Evolutionary conservation across 1,140 invertebrate species (phyloP), one percentile per base, ranked within the genome.

Genomic region (Zelostemma sp.): DNA sequence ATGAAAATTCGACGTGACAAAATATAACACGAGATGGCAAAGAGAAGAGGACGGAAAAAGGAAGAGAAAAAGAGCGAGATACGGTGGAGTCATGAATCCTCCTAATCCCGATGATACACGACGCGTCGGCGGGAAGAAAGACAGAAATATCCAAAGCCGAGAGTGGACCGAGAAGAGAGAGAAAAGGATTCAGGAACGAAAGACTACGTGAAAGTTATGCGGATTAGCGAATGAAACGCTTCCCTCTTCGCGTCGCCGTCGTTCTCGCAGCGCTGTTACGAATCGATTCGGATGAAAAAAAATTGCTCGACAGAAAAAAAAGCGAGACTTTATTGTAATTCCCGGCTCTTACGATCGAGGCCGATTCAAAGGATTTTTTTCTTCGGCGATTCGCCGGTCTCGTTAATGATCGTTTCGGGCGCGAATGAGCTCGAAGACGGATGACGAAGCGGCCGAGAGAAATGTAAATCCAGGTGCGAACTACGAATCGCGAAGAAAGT

Each of bases 91-190:
- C 48, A 41, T 49, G 72, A 73, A 80, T 76, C 76, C 73, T 53
- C 59, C 69, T 67, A 76, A 75, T 72, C 62, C 58, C 58, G 47
- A 68, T 80, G 78, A 80, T 66, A 76, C 73, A 75, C 66, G 64
- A 72, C 41, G 53, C 43, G 67, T 62, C 61, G 51, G 51, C 46
- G 53, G 54, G 65, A 59, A 70, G 51, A 54, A 61, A 67, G 70
- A 78, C 63, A 50, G 73, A 81, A 75, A 79, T 77, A 76, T 73
- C 72, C 64, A 71, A 56, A 48, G 40, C 56, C 49, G 59, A 62
- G 56, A 46, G 61, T 61, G 19, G 56, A 49, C 43, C 12, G 50
- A 59, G 25, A 47, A 49, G 41, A 41, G 16, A 50, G 54, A 63
- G 40, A 61, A 59, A 61, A 50, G 65, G 70, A 74, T 58, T 60